Evolutionary conservation across 2,888 invertebrate species (phyloP), one percentile per base, ranked within the genome.

Genomic region (Morinoia aosen): DNA sequence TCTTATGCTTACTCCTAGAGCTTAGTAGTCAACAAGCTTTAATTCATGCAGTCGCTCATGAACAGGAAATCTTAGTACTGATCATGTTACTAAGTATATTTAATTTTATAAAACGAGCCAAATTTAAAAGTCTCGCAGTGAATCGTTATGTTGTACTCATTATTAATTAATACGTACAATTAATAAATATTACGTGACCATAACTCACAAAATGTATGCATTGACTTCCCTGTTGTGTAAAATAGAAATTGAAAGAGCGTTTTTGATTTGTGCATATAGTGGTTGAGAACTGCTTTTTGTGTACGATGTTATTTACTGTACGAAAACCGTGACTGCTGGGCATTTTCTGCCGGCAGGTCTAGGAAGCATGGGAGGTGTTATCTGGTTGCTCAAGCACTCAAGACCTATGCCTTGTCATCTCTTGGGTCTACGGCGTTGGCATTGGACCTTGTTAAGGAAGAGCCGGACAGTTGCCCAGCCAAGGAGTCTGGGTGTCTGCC

Each of bases 401-500:
- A 95, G 64, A 61, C 58, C 95, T 95, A 48, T 58, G 61, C 48
- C 61, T 48, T 95, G 64, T 40, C 64, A 56, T 64, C 95, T 48
- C 96, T 96, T 96, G 96, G 39, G 91, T 96, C 91, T 94, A 91
- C 40, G 96, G 95, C 19, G 96, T 96, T 93, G 11, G 57, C 93
- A 33, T 2, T 93, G 93, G 93, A 93, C 56, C 56, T 93, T 57
- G 93, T 93, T 57, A 93, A 93, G 48, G 57, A 93, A 57, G 93
- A 93, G 16, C 93, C 93, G 33, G 57, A 93, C 56, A 25, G n/a
- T 57, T 57, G 33, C 33, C n/a, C 58, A 11, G 11, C 57, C 93
- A 93, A 93, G 93, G 48, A 93, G 16, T 10, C n/a, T 57, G 90
- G 14, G 76, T 76, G 76, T 76, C 76, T 76, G 76, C 76, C 76